phyloP scores from a whole-genome alignment of 1,140 invertebrate species.

The Oncopodura yosiiana region DNA sequence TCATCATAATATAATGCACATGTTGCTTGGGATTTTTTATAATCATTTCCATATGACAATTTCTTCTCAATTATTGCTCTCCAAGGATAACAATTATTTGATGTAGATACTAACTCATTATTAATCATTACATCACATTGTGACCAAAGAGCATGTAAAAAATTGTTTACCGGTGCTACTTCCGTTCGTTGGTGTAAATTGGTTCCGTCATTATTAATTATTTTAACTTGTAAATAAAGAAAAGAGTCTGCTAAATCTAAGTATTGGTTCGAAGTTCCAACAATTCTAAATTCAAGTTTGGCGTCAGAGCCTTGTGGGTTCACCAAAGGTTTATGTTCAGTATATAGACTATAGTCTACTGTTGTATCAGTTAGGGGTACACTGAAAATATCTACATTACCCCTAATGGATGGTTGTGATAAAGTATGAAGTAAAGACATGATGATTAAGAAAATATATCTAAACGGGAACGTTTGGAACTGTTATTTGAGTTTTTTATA shows the following conservation, averaged over 20 bases:
- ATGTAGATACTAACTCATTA: not conserved
- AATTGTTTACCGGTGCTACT: no score
- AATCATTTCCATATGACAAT: not conserved
- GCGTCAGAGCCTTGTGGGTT: slow-evolving; percentile 9
- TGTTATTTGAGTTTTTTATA: not conserved
- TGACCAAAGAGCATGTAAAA: no score
- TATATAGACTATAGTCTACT: slow-evolving; percentile 1
- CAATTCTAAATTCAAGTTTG: slow-evolving; percentile 21
- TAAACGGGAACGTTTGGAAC: no score
- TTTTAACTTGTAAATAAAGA: slow-evolving; percentile 7
- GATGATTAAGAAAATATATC: no score
- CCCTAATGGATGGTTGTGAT: slow-evolving; percentile 10
- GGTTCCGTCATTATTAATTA: slow-evolving; percentile 1
- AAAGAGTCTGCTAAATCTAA: slow-evolving; percentile 12
- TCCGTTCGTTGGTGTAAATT: no score
- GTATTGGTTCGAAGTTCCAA: slow-evolving; percentile 17
- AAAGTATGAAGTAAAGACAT: not conserved
- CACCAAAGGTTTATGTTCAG: slow-evolving; percentile 7
- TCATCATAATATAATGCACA: not conserved
- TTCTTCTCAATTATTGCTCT: not conserved
- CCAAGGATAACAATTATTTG: not conserved
- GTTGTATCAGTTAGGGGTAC: slow-evolving; percentile 15
- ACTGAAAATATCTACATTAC: slow-evolving; percentile 14
- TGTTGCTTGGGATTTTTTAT: not conserved
- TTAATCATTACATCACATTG: not conserved